Percentiles rank a stretch among this genome's conserved stretches.
Conservation (phyloP, 2,113 vertebrate species). For the Hyaena hyaena region DNA sequence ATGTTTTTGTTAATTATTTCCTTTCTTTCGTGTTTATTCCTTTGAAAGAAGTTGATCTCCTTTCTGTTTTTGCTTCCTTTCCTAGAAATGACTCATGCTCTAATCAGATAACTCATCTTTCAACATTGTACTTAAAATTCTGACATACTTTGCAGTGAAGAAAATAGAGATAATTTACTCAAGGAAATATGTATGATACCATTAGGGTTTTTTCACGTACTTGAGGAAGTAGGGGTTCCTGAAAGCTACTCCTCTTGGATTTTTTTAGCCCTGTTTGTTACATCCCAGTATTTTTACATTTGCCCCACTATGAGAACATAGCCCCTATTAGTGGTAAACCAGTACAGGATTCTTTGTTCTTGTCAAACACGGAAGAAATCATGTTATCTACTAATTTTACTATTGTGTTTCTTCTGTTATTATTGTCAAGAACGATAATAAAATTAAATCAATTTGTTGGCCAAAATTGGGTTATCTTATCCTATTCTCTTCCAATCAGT, state of each 20-base stretch:
- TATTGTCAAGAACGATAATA: neutral
- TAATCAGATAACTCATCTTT: conserved; percentile 41
- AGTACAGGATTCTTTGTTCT: neutral
- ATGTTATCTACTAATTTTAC: neutral
- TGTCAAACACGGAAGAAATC: neutral
- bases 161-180: conserved; percentile 39
- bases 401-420: conserved; percentile 6
- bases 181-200: neutral
- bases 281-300: neutral
- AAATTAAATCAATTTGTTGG: conserved; percentile 37
- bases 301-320: neutral
- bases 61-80: conserved; percentile 64
- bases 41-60: conserved; percentile 55
- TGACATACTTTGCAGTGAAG: conserved; percentile 53
- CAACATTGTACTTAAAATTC: conserved; percentile 30
- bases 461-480: neutral
- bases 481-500: neutral
- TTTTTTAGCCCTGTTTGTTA: neutral
- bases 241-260: neutral
- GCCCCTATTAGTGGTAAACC: neutral
- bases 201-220: neutral
- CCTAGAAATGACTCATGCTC: conserved; percentile 41
- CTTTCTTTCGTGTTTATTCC: conserved; percentile 38
- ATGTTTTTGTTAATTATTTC: conserved; percentile 43
- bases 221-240: neutral